Conservation (phyloP, 1,140 invertebrate species). For the Drosophila mayri region DNA sequence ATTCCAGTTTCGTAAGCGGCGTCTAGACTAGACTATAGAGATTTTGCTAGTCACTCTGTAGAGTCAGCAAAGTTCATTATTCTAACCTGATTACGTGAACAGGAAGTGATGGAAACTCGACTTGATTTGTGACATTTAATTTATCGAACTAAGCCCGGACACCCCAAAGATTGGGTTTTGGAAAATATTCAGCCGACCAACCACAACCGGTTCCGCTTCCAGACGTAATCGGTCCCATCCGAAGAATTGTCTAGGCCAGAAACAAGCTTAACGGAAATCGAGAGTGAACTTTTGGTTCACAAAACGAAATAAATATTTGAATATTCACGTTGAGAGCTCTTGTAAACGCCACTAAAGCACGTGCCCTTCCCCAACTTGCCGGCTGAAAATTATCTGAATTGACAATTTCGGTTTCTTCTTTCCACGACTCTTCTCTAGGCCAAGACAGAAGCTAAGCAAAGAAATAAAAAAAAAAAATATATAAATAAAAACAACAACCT, state of each 20-base stretch:
- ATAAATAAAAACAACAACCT: slow-evolving; percentile 5
- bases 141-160: slow-evolving; percentile 35
- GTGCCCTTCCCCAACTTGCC: slow-evolving; percentile 25
- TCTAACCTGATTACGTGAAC: slow-evolving; percentile 35
- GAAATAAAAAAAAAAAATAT: background rate
- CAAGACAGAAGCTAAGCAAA: slow-evolving; percentile 23
- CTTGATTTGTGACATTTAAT: slow-evolving; percentile 64
- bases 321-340: slow-evolving; percentile 43
- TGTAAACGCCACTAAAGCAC: slow-evolving; percentile 50
- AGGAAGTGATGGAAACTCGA: slow-evolving; percentile 51
- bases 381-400: slow-evolving; percentile 25
- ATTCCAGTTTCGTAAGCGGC: slow-evolving; percentile 41
- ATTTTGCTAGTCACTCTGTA: slow-evolving; percentile 3
- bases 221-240: slow-evolving; percentile 51
- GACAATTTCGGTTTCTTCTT: slow-evolving; percentile 16
- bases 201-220: slow-evolving; percentile 55
- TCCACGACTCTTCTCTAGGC: slow-evolving; percentile 38
- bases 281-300: slow-evolving; percentile 47
- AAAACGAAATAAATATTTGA: slow-evolving; percentile 26
- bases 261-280: slow-evolving; percentile 63
- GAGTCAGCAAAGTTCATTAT: slow-evolving; percentile 30
- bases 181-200: slow-evolving; percentile 29
- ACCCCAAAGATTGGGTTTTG: slow-evolving; percentile 17
- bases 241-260: slow-evolving; percentile 31
- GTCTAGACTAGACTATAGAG: slow-evolving; percentile 27